Conservation (phyloP, 2,888 invertebrate genomes). For the Carcina quercana region DNA sequence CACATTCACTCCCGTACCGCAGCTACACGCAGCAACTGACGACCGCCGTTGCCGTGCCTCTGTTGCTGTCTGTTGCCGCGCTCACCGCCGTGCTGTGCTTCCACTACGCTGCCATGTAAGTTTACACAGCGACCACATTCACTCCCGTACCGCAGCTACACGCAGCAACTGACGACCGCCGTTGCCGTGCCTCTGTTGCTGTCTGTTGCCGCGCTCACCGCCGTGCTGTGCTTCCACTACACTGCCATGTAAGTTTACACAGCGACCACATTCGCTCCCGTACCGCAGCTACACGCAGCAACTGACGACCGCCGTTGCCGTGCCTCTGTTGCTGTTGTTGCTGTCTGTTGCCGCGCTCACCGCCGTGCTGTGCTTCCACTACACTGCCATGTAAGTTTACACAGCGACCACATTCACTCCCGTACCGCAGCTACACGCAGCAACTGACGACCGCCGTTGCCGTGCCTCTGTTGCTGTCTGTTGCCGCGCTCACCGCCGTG, state of each 20-base stretch:
- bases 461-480: constrained; percentile 79
- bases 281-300: constrained; percentile 80
- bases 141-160: constrained; percentile 81
- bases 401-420: constrained; percentile 75
- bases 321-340: constrained; percentile 80
- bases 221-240: constrained; percentile 82
- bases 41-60: constrained; percentile 81
- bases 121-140: too few species aligned
- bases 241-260: too few species aligned
- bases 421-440: constrained; percentile 79
- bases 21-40: constrained; percentile 81
- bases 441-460: constrained; percentile 82
- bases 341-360: constrained; percentile 79
- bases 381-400: too few species aligned
- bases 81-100: constrained; percentile 82
- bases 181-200: constrained; percentile 81
- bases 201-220: constrained; percentile 78
- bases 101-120: too few species aligned
- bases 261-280: constrained; percentile 77
- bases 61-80: constrained; percentile 77
- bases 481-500: constrained; percentile 79
- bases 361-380: constrained; percentile 81
- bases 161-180: constrained; percentile 79
- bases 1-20: constrained; percentile 76
- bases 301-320: constrained; percentile 79